Evolutionary conservation across 1,140 invertebrate species (phyloP).

Genomic region (Amyelois transitella): DNA sequence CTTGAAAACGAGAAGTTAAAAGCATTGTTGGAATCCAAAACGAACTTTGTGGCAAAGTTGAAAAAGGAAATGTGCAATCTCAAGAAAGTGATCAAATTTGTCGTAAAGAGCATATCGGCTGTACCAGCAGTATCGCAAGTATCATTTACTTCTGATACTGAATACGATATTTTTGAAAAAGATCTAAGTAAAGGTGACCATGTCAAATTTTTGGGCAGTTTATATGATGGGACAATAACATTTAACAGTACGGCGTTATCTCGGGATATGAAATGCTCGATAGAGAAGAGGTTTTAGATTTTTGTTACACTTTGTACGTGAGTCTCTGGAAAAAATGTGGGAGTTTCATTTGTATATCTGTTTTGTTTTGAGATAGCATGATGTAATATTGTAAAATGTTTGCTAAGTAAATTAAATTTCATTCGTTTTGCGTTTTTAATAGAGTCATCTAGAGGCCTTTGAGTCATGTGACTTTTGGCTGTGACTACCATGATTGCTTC

Average conservation of each 20-base stretch:
- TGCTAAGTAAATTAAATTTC: not conserved
- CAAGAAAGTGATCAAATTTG: constrained; percentile 24
- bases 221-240: constrained; percentile 6
- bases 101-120: constrained; percentile 18
- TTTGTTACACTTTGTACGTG: not conserved
- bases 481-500: too few relatives aligned
- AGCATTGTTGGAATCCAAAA: constrained; percentile 23
- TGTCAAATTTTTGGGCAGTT: constrained; percentile 12
- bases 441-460: too few relatives aligned
- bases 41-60: constrained; percentile 24
- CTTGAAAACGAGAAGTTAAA: constrained; percentile 36
- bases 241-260: constrained; percentile 14
- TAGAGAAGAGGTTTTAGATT: not conserved
- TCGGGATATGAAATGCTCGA: constrained; percentile 4
- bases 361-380: not conserved
- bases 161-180: constrained; percentile 24
- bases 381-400: not conserved
- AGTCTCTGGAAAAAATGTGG: not conserved
- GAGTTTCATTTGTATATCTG: not conserved
- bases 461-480: too few relatives aligned
- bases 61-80: constrained; percentile 26
- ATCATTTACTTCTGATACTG: constrained; percentile 17
- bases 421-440: not conserved
- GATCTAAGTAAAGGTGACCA: constrained; percentile 15
- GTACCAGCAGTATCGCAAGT: constrained; percentile 8